Percentiles rank a stretch among this genome's conserved stretches.
phyloP scores from a whole-genome alignment of 2,888 invertebrate species.

The Drosophila neonasuta region DNA sequence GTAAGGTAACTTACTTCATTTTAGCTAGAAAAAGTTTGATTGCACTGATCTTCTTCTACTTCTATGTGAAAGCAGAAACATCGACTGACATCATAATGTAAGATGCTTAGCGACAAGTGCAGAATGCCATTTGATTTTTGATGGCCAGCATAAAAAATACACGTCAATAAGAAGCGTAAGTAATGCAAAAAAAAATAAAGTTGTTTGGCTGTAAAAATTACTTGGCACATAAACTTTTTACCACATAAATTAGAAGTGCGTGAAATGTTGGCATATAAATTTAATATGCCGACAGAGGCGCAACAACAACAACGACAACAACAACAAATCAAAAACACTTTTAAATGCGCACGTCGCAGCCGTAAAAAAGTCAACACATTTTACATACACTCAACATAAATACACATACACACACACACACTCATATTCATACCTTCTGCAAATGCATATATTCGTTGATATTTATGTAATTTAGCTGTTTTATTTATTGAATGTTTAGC shows the following conservation, averaged over 20 bases:
- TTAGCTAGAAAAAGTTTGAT: not conserved
- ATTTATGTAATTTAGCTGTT: slow-evolving; percentile 66
- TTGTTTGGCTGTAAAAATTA: slow-evolving; percentile 62
- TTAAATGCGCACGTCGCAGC: slow-evolving; percentile 71
- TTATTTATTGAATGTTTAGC: slow-evolving; percentile 73
- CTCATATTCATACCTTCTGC: slow-evolving; percentile 4
- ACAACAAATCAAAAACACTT: slow-evolving; percentile 57
- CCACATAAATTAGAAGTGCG: slow-evolving; percentile 75
- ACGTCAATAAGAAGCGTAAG: slow-evolving; percentile 50
- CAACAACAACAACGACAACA: slow-evolving; percentile 32
- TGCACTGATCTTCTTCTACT: slow-evolving; percentile 11
- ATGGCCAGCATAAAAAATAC: slow-evolving; percentile 49
- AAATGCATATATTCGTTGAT: slow-evolving; percentile 19
- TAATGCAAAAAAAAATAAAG: slow-evolving; percentile 67
- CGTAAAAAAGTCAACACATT: slow-evolving; percentile 76
- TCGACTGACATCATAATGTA: slow-evolving; percentile 20
- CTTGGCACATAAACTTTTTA: slow-evolving; percentile 70
- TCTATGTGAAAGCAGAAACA: not conserved
- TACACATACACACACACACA: not conserved
- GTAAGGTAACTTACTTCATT: slow-evolving; percentile 14
- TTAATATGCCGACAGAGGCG: slow-evolving; percentile 60
- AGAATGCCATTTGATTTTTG: slow-evolving; percentile 54
- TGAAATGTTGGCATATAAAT: slow-evolving; percentile 72
- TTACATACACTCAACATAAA: slow-evolving; percentile 34
- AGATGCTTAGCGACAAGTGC: slow-evolving; percentile 50